These are phyloP conservation scores for Noctua pronuba DNA, from an alignment of 2,888 invertebrate genomes.

Conservation along the genomic window DNA sequence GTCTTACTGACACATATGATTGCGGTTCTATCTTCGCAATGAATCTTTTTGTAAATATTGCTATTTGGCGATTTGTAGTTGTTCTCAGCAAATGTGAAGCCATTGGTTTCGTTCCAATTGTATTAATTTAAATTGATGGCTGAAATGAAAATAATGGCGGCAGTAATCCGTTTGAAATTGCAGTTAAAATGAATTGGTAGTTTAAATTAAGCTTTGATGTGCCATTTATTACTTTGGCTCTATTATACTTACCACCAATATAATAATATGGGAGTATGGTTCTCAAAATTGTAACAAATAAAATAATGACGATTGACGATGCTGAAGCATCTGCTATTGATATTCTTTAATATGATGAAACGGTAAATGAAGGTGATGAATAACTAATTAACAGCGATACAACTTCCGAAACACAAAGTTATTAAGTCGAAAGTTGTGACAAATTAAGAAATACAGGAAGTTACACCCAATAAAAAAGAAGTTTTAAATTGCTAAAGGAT, in stretches of 20 bases:
- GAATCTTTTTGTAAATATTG: conserved; percentile 55
- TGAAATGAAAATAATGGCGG: conserved; percentile 7
- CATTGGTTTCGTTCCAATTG: conserved; percentile 27
- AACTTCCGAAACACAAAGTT: background rate
- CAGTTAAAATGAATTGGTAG: conserved; percentile 11
- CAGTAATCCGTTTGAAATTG: conserved; percentile 22
- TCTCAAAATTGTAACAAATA: background rate
- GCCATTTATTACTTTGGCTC: background rate
- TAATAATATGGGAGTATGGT: background rate
- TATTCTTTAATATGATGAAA: background rate
- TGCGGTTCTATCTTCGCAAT: conserved; percentile 39
- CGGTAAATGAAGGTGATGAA: background rate
- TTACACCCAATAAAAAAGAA: conserved; percentile 1
- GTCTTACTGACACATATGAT: conserved; percentile 51
- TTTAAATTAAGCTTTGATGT: conserved; percentile 29
- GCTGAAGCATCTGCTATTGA: background rate
- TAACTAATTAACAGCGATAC: background rate
- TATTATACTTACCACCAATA: background rate
- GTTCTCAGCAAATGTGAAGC: conserved; percentile 32
- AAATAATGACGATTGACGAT: background rate
- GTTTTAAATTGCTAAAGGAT: background rate
- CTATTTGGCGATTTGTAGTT: conserved; percentile 7
- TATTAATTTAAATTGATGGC: conserved; percentile 24
- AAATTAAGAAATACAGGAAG: conserved; percentile 22
- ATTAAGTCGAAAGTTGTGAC: background rate